phyloP scores from a whole-genome alignment of 2,888 invertebrate genomes.

The Cenopis cana region DNA sequence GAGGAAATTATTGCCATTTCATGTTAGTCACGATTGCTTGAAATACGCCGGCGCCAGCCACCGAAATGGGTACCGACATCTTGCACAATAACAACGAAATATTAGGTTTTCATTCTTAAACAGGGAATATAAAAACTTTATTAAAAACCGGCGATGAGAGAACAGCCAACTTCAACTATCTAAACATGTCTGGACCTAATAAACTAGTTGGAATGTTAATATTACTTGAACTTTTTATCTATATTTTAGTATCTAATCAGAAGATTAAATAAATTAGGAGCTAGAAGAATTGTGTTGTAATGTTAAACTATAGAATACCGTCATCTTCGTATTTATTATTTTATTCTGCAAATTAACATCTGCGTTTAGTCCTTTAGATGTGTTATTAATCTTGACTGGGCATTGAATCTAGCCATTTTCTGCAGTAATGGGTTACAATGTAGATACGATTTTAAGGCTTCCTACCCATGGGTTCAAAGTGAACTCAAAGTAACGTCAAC shows the following conservation, averaged over 20 bases:
- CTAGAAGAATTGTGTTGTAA: background rate
- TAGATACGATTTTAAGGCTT: background rate
- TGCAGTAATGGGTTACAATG: background rate
- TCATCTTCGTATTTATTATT: background rate
- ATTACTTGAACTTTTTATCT: background rate
- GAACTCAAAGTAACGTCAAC: background rate
- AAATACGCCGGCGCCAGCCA: constrained; percentile 15
- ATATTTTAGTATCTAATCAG: background rate
- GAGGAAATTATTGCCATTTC: constrained; percentile 40
- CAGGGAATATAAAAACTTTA: constrained; percentile 48
- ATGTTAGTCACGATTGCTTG: constrained; percentile 31
- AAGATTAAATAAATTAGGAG: background rate
- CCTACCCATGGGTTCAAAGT: background rate
- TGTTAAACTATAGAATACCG: background rate
- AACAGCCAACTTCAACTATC: constrained; percentile 5
- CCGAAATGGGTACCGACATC: constrained; percentile 20
- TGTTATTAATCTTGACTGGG: too few species aligned
- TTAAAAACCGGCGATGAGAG: constrained; percentile 19
- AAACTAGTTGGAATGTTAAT: constrained; percentile 20
- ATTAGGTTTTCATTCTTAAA: constrained; percentile 52
- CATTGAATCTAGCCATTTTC: background rate
- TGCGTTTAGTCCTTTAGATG: too few species aligned
- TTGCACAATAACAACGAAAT: constrained; percentile 42
- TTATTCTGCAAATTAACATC: background rate
- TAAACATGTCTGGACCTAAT: constrained; percentile 14